Base-by-base conservation (phyloP, 2,888 invertebrate species). In the Lasioglossum lativentre region DNA sequence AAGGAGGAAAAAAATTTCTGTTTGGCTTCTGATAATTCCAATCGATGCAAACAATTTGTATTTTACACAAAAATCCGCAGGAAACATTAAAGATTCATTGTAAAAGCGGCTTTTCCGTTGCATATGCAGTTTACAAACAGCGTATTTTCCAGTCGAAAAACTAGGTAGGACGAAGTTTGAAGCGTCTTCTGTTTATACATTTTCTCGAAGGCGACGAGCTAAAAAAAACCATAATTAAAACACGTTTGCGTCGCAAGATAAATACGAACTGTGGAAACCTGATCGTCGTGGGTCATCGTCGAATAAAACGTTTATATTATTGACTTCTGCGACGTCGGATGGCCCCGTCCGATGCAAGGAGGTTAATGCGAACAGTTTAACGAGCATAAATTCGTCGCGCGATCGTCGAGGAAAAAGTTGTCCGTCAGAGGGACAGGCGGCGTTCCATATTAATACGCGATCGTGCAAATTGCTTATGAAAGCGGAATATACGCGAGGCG, bases 281-380 rank as follows among this genome's bases (percentile, higher is more conserved):
- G 72, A 77, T 59, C 40, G 47, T 40, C 19, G 30, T 8, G 23
- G 56, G 66, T 82, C 45, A 79, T 79, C 70, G 70, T 70, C 74
- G 34, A 45, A 82, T 82, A 82, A 82, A 82, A 59, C 78, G 27
- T 4, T 19, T 14, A 79, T 38, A 19, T 74, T 73, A 82, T 70
- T 82, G 79, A 30, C n/a, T 2, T 14, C 40, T 12, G 14, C 59
- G 23, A 38, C 16, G 42, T 16, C 30, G 34, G 80, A 23, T 30
- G 5, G 40, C 19, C 30, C 40, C 40, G 40, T 34, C n/a, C 30
- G 16, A 38, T 34, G 70, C 10, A 63, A 81, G 23, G 70, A 59
- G 80, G 71, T 80, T 76, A 76, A 59, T 68, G 76, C 10, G 40
- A n/a, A 16, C 71, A n/a, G 27, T 23, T n/a, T 16, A 56, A 27